Conservation (phyloP, 2,797 vertebrate species). For the Lutjanus argentimaculatus region DNA sequence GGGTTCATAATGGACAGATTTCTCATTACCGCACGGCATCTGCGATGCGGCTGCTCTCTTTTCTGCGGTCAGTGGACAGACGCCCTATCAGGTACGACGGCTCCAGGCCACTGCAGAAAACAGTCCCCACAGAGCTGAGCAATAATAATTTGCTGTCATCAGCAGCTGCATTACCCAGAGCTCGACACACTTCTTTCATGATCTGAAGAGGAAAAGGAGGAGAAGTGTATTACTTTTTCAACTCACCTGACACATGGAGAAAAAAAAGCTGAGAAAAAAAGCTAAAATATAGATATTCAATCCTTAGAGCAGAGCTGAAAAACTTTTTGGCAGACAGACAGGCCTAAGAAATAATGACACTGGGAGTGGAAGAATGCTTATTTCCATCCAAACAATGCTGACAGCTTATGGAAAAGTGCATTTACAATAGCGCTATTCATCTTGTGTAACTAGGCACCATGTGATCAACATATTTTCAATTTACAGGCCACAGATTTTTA, state of each 20-base stretch:
- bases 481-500: not conserved
- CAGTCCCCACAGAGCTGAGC: slow-evolving; percentile 95
- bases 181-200: slow-evolving; percentile 98
- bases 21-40: slow-evolving; percentile 94
- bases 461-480: slow-evolving; percentile 9
- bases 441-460: not conserved
- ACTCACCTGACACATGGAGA: slow-evolving; percentile 15
- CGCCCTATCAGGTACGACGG: slow-evolving; percentile 97
- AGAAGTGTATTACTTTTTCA: slow-evolving; percentile 13
- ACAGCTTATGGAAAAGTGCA: slow-evolving; percentile 10
- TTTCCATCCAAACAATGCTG: not conserved
- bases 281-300: slow-evolving; percentile 14
- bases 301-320: not conserved
- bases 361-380: not conserved
- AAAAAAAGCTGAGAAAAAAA: not conserved
- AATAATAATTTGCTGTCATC: slow-evolving; percentile 97
- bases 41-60: slow-evolving; percentile 97
- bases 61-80: slow-evolving; percentile 95
- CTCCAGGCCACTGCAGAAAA: slow-evolving; percentile 98
- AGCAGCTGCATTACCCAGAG: slow-evolving; percentile 93
- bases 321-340: not conserved
- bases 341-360: slow-evolving; percentile 10
- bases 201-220: slow-evolving; percentile 84
- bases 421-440: not conserved
- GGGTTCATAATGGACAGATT: not conserved